phyloP scores from a whole-genome alignment of 2,888 invertebrate species.

The Drosophila colorata region DNA sequence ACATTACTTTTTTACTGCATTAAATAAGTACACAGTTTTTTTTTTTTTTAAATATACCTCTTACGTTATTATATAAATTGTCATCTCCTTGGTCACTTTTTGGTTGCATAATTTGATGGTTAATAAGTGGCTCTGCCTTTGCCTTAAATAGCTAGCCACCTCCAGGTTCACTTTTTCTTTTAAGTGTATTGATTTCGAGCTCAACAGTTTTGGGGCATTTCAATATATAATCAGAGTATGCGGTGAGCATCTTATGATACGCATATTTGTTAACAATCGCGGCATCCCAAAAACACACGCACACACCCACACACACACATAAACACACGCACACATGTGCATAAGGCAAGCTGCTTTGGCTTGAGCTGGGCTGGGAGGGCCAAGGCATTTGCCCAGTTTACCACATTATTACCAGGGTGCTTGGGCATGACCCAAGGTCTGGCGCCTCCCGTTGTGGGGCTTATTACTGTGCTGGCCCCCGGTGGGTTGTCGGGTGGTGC shows the following conservation, averaged over 20 bases:
- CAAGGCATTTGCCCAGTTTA: constrained; percentile 61
- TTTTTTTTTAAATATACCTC: no score
- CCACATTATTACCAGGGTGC: constrained; percentile 75
- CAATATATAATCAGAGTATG: constrained; percentile 38
- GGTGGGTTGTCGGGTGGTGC: background rate
- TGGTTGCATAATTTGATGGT: background rate
- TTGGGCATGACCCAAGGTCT: constrained; percentile 79
- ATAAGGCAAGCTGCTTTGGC: background rate
- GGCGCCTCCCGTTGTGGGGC: constrained; percentile 71
- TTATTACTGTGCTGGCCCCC: constrained; percentile 64
- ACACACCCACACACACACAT: background rate
- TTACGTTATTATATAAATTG: background rate
- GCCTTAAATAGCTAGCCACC: background rate
- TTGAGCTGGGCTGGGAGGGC: constrained; percentile 2
- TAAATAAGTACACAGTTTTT: background rate
- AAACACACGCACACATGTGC: background rate
- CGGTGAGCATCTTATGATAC: constrained; percentile 39
- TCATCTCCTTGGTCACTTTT: background rate
- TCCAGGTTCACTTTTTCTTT: constrained; percentile 14
- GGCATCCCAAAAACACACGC: constrained; percentile 17
- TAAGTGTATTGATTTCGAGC: constrained; percentile 1
- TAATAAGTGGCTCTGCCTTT: no score
- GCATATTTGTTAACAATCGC: constrained; percentile 64
- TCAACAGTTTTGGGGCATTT: constrained; percentile 2
- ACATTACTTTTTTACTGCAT: no score